A percentile compares a stretch with the other conserved stretches of the same genome.
phyloP scores from a whole-genome alignment of 2,797 vertebrate genomes.

The Jordanella pulchra region DNA sequence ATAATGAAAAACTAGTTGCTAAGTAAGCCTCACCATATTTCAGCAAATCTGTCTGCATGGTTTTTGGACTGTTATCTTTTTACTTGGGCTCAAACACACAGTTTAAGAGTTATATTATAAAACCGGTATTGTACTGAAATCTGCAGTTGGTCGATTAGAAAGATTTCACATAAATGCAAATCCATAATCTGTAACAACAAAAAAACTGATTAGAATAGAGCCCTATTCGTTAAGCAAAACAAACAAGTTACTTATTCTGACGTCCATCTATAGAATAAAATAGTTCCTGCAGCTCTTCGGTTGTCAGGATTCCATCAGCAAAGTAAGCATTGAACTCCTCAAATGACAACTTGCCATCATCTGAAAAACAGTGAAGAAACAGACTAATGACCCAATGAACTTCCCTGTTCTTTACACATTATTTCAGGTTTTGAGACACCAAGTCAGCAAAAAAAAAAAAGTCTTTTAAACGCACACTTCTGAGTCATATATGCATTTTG shows the following conservation, averaged over 20 bases:
- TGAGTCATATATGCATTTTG: background rate
- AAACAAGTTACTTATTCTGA: conserved; percentile 86
- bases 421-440: background rate
- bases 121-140: background rate
- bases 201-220: background rate
- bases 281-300: conserved; percentile 90
- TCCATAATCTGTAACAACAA: conserved; percentile 21
- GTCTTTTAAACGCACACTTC: background rate
- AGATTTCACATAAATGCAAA: conserved; percentile 29
- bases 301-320: conserved; percentile 91
- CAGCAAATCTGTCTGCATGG: background rate
- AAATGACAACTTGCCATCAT: conserved; percentile 95
- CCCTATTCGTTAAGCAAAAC: background rate
- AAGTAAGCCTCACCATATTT: conserved; percentile 4
- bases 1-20: background rate
- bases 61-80: background rate
- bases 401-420: background rate
- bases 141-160: background rate
- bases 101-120: conserved; percentile 16
- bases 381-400: background rate
- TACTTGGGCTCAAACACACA: background rate
- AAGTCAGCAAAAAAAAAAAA: background rate
- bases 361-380: conserved; percentile 69
- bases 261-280: conserved; percentile 90
- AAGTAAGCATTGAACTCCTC: conserved; percentile 98